Base-by-base conservation (phyloP, 2,888 invertebrate genomes). In the Torymus tubicola region DNA sequence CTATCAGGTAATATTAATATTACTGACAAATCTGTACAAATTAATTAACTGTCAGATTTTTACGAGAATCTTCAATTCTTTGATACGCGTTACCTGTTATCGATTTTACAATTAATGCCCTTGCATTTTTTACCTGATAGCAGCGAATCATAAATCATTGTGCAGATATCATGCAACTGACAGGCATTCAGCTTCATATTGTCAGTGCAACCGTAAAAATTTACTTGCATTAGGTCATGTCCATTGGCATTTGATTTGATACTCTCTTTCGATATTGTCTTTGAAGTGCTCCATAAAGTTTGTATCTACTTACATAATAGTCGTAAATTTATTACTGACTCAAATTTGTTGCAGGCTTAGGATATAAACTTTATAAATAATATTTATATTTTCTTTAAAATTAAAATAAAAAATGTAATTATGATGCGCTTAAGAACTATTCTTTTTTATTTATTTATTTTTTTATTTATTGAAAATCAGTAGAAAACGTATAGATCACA, bases 41-140 rank as follows among this genome's bases (percentile, higher is more conserved):
- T 61, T 71, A 71, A 71, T 71, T 71, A 71, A 10, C 10, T 61
- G 61, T 60, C 58, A 70, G 18, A 50, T 42, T 58, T 42, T 8
- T 10, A 3, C 18, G 2, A 14, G 55, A 68, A 18, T 42, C 50
- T 50, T 42, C 16, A 5, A 70, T 60, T 18, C 14, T 16, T 14
- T 1, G 21, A 60, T 70, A 60, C 14, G n/a, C 2, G 11, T 60
- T 50, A 18, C 60, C 4, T 52, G 18, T n/a, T 71, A 71, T 71
- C n/a, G 61, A 71, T 61, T 71, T 71, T 21, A 52, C 71, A 60
- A 52, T 71, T 69, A 31, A 70, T 8, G 58, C 24, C 4, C 31
- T 11, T 58, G 50, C 42, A 73, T 42, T 73, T 73, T 63, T 63
- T 55, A 55, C 24, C 55, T 52, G 16, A 16, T 5, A 12, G 55